These are phyloP conservation scores for Microctenopoma lineatum DNA, from an alignment of 2,797 vertebrate genomes.

Conservation along the genomic window DNA sequence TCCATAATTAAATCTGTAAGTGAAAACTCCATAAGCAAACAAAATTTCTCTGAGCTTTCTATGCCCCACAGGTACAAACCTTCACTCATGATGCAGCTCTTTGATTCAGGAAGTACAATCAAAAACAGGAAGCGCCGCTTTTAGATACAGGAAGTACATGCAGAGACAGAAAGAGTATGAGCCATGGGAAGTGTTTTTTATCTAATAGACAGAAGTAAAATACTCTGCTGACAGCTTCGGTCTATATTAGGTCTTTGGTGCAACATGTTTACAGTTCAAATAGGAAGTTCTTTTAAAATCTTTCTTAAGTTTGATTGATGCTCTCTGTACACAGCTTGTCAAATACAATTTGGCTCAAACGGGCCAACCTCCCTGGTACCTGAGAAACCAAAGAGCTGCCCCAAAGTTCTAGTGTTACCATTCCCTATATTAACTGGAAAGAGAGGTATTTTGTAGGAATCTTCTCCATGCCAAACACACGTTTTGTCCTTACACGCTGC, in stretches of 20 bases:
- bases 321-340: background rate
- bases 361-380: no score
- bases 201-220: background rate
- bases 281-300: background rate
- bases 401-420: no score
- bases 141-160: conserved; percentile 15
- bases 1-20: background rate
- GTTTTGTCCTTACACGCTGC: background rate
- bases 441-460: no score
- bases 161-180: conserved; percentile 4
- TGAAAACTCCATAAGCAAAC: background rate
- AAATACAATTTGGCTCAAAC: background rate
- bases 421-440: no score
- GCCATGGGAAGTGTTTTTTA: background rate
- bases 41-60: background rate
- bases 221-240: background rate
- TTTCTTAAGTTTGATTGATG: background rate
- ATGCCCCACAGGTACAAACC: background rate
- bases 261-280: background rate
- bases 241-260: background rate
- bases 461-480: no score
- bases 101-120: conserved; percentile 42
- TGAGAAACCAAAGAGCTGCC: no score
- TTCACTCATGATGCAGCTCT: background rate
- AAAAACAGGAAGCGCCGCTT: conserved; percentile 37